These are phyloP conservation scores for Lophius piscatorius DNA, from an alignment of 2,113 vertebrate species.

Conservation along the genomic window DNA sequence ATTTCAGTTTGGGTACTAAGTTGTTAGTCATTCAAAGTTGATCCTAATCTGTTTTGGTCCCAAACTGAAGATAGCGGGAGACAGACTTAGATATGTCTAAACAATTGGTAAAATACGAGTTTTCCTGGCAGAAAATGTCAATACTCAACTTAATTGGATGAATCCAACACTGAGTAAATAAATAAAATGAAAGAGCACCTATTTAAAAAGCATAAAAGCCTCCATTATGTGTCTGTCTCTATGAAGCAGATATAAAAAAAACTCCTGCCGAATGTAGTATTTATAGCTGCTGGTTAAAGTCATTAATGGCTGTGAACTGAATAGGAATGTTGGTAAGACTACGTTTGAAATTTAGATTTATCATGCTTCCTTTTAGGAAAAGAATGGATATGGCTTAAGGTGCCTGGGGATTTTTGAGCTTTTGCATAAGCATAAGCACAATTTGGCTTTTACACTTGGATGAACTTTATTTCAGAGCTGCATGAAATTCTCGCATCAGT, in stretches of 20 bases:
- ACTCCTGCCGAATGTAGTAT: conserved; percentile 16
- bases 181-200: conserved; percentile 12
- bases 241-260: conserved; percentile 5
- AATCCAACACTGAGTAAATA: conserved; percentile 12
- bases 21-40: neutral
- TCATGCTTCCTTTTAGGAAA: neutral
- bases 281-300: conserved; percentile 30
- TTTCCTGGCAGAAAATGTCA: conserved; percentile 7
- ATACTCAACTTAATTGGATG: conserved; percentile 16
- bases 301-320: conserved; percentile 6
- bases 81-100: conserved; percentile 39
- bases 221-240: conserved; percentile 8
- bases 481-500: conserved; percentile 4
- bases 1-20: neutral
- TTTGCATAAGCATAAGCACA: too few species aligned
- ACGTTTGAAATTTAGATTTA: neutral
- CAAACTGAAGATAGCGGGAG: conserved; percentile 18
- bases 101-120: conserved; percentile 23
- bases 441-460: neutral
- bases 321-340: conserved; percentile 18
- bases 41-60: conserved; percentile 7
- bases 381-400: neutral
- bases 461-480: conserved; percentile 12
- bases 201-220: conserved; percentile 17
- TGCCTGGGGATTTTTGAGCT: too few species aligned